Percentiles rank a stretch among this genome's conserved stretches.
Conservation (phyloP, 2,797 vertebrate genomes). For the Anableps anableps region DNA sequence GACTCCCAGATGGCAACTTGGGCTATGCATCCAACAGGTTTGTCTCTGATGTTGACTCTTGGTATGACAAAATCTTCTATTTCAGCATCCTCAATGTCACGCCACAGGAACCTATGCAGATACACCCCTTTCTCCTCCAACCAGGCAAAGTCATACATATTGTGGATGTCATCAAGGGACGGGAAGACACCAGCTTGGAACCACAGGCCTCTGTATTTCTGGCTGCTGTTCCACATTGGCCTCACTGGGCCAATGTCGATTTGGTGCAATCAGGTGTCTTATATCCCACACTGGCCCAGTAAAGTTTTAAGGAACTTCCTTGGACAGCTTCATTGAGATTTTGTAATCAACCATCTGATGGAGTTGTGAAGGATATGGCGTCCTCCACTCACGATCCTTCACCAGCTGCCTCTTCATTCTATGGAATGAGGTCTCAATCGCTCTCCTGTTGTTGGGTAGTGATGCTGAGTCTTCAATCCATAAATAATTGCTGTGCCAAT, state of each 20-base stretch:
- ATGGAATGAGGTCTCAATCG: neutral
- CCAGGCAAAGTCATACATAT: neutral
- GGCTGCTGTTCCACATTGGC: neutral
- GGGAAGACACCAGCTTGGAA: neutral
- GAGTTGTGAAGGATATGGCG: too few relatives aligned
- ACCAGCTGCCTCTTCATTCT: neutral
- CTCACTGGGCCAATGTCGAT: neutral
- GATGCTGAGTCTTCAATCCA: neutral
- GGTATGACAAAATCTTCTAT: neutral
- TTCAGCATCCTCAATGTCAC: neutral
- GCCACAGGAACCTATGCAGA: neutral
- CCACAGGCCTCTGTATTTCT: neutral
- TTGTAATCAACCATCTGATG: too few relatives aligned
- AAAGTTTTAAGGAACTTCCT: too few relatives aligned
- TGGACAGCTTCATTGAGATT: too few relatives aligned
- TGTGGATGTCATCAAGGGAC: neutral
- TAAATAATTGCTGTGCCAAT: neutral
- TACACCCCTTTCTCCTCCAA: neutral
- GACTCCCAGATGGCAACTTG: constrained; percentile 1
- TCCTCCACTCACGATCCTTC: neutral
- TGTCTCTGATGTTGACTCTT: neutral
- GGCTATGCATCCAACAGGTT: neutral
- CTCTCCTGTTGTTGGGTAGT: neutral
- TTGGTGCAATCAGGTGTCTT: too few relatives aligned
- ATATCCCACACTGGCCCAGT: too few relatives aligned